phyloP scores from a whole-genome alignment of 1,140 invertebrate genomes.

The Ceratina calcarata region DNA sequence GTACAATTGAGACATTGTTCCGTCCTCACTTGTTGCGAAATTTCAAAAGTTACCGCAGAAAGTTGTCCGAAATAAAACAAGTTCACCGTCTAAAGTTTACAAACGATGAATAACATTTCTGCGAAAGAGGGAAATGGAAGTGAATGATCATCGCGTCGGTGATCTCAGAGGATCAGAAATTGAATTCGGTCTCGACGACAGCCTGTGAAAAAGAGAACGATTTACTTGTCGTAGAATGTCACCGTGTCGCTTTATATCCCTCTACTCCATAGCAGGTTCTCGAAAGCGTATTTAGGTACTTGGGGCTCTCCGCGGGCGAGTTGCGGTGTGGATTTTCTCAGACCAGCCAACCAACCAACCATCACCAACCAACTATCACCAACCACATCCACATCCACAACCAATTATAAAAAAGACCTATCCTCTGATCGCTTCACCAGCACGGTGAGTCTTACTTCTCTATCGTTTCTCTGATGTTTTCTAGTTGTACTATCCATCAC shows the following conservation, averaged over 20 bases:
- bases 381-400: slow-evolving; percentile 67
- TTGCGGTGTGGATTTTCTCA: slow-evolving; percentile 70
- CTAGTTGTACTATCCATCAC: slow-evolving; percentile 43
- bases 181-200: slow-evolving; percentile 7
- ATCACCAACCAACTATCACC: slow-evolving; percentile 61
- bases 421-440: slow-evolving; percentile 74
- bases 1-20: no score
- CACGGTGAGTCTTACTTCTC: slow-evolving; percentile 77
- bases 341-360: slow-evolving; percentile 59
- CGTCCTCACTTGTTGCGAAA: neutral
- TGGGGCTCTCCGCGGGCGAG: slow-evolving; percentile 58
- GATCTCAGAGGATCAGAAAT: slow-evolving; percentile 31
- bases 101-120: no score
- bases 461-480: slow-evolving; percentile 67
- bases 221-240: slow-evolving; percentile 40
- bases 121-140: neutral
- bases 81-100: neutral
- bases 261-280: slow-evolving; percentile 69
- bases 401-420: slow-evolving; percentile 64
- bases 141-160: neutral
- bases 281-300: slow-evolving; percentile 66
- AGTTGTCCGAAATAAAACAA: slow-evolving; percentile 18
- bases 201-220: neutral
- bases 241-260: slow-evolving; percentile 60
- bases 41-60: neutral